These are phyloP conservation scores for Dryoscopus gambensis DNA, from an alignment of 2,113 vertebrate genomes.

Conservation along the genomic window DNA sequence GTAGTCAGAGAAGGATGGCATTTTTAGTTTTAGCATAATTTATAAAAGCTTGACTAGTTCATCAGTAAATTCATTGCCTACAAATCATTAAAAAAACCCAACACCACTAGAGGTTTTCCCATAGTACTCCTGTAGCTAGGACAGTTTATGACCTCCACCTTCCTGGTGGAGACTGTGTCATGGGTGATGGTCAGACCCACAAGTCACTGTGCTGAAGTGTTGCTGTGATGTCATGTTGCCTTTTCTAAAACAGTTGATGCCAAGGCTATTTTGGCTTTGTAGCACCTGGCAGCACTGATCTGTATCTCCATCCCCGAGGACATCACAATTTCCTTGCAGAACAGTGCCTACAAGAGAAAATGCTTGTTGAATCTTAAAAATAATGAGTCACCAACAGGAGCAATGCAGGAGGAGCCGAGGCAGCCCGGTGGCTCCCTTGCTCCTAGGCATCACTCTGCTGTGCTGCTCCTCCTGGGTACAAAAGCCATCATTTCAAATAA, in stretches of 20 bases:
- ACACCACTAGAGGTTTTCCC: background rate
- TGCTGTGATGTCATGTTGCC: background rate
- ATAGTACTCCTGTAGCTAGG: background rate
- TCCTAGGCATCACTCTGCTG: background rate
- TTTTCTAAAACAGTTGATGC: background rate
- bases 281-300: background rate
- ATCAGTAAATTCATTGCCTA: background rate
- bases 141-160: too few species aligned
- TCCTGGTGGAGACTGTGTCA: background rate
- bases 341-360: background rate
- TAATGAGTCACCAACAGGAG: background rate
- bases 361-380: background rate
- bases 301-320: background rate
- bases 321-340: background rate
- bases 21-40: background rate
- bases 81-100: background rate
- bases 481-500: background rate
- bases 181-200: background rate
- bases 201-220: background rate
- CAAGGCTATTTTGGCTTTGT: background rate
- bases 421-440: accelerated
- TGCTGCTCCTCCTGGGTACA: background rate
- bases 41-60: background rate
- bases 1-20: background rate
- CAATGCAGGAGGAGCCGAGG: background rate